Percentiles rank a stretch among this genome's conserved stretches.
These are phyloP conservation scores for Semnopithecus entellus DNA, from an alignment of 2,113 vertebrate genomes.

Conservation along the genomic window DNA sequence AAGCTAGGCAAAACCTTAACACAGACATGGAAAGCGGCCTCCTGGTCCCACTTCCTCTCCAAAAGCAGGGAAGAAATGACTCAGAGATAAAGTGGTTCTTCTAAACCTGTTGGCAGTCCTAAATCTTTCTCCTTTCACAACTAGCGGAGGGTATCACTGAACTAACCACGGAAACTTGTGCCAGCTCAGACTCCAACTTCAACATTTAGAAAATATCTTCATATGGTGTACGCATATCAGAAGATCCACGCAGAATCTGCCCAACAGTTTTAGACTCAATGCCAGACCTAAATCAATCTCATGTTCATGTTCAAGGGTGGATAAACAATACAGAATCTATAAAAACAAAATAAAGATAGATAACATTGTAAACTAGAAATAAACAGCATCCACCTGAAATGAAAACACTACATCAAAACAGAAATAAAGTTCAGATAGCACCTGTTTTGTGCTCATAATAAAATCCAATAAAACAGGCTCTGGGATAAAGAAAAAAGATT, in stretches of 20 bases:
- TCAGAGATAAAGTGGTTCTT: background rate
- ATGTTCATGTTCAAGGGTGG: background rate
- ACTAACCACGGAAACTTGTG: background rate
- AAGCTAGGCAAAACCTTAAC: background rate
- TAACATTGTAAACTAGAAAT: slow-evolving; percentile 20
- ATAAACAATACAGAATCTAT: background rate
- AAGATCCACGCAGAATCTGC: background rate
- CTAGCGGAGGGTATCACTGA: background rate
- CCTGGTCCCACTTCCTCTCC: background rate
- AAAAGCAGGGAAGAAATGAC: background rate
- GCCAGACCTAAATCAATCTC: background rate
- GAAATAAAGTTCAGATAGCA: background rate
- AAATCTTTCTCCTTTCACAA: background rate
- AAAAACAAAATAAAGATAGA: background rate
- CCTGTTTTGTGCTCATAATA: background rate
- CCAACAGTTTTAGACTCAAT: background rate
- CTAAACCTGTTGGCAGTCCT: background rate
- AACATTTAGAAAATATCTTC: background rate
- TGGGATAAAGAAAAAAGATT: slow-evolving; percentile 28
- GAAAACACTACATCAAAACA: slow-evolving; percentile 1
- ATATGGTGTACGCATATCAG: background rate
- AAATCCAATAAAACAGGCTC: slow-evolving; percentile 26
- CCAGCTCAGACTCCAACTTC: background rate
- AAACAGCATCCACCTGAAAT: slow-evolving; percentile 8
- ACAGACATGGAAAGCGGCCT: background rate